Percentiles rank a stretch among this genome's conserved stretches.
These are phyloP conservation scores for Charanyca ferruginea DNA, from an alignment of 2,888 invertebrate species.

Conservation along the genomic window DNA sequence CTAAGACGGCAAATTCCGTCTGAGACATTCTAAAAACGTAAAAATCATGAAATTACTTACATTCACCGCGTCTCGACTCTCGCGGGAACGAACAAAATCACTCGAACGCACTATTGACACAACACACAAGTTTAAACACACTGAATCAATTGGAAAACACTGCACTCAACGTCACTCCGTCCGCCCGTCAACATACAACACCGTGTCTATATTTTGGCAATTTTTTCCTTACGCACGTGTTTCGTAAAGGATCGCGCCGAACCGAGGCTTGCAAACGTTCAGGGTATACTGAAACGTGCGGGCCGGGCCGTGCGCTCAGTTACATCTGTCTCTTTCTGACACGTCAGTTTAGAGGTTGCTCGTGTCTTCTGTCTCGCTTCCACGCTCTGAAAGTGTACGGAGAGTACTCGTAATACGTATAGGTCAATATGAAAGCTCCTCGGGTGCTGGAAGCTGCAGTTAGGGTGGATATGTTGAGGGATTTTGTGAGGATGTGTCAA, in stretches of 20 bases:
- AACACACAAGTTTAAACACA: conserved; percentile 58
- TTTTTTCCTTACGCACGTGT: conserved; percentile 72
- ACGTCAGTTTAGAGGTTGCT: conserved; percentile 59
- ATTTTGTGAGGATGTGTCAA: conserved; percentile 61
- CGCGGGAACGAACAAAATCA: conserved; percentile 58
- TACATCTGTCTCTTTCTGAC: conserved; percentile 76
- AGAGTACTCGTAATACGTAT: conserved; percentile 90
- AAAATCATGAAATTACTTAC: conserved; percentile 62
- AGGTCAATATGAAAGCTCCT: conserved; percentile 91
- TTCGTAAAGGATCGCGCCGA: conserved; percentile 68
- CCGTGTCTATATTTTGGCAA: conserved; percentile 68
- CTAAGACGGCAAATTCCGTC: not conserved
- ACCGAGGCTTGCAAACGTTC: conserved; percentile 81
- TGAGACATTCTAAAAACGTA: conserved; percentile 14
- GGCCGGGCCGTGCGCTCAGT: conserved; percentile 79
- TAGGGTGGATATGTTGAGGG: conserved; percentile 78
- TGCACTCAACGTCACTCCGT: conserved; percentile 61
- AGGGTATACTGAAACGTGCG: conserved; percentile 84
- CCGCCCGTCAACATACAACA: conserved; percentile 56
- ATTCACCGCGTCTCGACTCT: conserved; percentile 47
- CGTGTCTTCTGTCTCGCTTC: conserved; percentile 74
- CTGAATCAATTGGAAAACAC: conserved; percentile 64
- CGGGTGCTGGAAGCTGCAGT: conserved; percentile 90
- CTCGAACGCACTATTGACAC: conserved; percentile 59
- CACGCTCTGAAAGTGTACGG: conserved; percentile 85